A percentile compares a stretch with the other conserved stretches of the same genome.
Evolutionary conservation across 2,113 vertebrate genomes (phyloP).

Genomic region (Bambusicola thoracicus): DNA sequence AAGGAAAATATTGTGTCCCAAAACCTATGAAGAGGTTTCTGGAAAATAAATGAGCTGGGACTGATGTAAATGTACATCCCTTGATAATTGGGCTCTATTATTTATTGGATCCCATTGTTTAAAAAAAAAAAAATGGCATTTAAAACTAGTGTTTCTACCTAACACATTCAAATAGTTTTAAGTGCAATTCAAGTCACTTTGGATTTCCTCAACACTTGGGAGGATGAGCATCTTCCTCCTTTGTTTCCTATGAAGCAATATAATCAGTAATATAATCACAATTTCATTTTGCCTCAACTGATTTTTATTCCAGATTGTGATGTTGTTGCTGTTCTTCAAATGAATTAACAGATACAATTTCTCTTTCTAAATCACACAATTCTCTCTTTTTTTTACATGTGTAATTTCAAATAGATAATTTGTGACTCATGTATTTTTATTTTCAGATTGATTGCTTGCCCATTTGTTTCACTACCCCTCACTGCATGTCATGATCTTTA

Average conservation of each 20-base stretch:
- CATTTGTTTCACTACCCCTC: not conserved
- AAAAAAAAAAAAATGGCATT: not conserved
- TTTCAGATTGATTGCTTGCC: not conserved
- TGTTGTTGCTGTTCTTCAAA: conserved; percentile 1
- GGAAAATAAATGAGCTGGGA: not conserved
- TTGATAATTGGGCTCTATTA: not conserved
- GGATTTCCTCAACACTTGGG: not conserved
- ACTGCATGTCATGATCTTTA: not conserved
- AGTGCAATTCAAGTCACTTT: not conserved
- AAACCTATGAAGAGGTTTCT: not conserved
- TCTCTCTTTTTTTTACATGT: not conserved
- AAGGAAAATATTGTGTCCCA: not conserved
- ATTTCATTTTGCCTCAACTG: not conserved
- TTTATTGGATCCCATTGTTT: not conserved
- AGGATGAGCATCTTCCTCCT: not conserved
- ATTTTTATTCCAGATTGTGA: not conserved
- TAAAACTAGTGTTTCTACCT: not conserved
- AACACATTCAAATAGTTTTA: not conserved
- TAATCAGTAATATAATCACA: too few species aligned
- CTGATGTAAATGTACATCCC: not conserved
- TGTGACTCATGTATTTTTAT: not conserved
- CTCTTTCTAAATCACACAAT: not conserved
- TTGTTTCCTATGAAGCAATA: not conserved
- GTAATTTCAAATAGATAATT: not conserved
- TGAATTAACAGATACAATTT: not conserved